A percentile compares a stretch with the other conserved stretches of the same genome.
These are phyloP conservation scores for Pyrrhosoma nymphula DNA, from an alignment of 2,888 invertebrate genomes.

Conservation along the genomic window DNA sequence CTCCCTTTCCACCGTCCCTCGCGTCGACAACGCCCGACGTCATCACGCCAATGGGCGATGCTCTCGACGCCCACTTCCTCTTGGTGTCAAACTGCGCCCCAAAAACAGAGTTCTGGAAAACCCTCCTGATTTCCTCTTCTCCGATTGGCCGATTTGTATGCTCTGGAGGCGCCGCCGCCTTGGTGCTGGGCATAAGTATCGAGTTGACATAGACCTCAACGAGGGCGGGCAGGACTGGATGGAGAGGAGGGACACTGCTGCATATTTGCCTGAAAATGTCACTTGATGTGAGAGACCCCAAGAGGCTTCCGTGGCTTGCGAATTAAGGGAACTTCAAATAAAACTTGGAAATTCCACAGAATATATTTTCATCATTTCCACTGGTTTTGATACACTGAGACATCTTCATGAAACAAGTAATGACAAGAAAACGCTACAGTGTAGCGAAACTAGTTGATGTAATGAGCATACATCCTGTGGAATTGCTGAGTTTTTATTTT, in stretches of 20 bases:
- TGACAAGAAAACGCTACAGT: no score
- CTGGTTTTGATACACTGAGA: no score
- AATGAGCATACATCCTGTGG: no score
- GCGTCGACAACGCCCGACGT: background rate
- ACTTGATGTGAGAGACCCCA: conserved; percentile 52
- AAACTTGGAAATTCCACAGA: no score
- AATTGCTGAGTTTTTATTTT: no score
- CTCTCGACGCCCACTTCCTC: conserved; percentile 77
- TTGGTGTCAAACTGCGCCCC: conserved; percentile 86
- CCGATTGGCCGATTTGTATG: conserved; percentile 94
- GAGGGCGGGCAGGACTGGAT: conserved; percentile 94
- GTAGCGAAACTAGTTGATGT: no score
- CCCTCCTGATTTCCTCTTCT: conserved; percentile 92
- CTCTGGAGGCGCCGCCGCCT: conserved; percentile 84
- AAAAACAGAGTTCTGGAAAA: conserved; percentile 89
- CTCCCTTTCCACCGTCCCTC: background rate
- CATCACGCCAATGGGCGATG: background rate
- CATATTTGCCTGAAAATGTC: conserved; percentile 88
- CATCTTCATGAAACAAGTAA: no score
- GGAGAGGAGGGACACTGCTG: conserved; percentile 92
- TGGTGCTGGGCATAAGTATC: conserved; percentile 85
- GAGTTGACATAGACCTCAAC: conserved; percentile 98
- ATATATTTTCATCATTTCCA: no score
- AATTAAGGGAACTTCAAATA: no score
- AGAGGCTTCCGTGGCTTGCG: no score